phyloP scores from a whole-genome alignment of 2,888 invertebrate species.

The Lepidochrysops patricia region DNA sequence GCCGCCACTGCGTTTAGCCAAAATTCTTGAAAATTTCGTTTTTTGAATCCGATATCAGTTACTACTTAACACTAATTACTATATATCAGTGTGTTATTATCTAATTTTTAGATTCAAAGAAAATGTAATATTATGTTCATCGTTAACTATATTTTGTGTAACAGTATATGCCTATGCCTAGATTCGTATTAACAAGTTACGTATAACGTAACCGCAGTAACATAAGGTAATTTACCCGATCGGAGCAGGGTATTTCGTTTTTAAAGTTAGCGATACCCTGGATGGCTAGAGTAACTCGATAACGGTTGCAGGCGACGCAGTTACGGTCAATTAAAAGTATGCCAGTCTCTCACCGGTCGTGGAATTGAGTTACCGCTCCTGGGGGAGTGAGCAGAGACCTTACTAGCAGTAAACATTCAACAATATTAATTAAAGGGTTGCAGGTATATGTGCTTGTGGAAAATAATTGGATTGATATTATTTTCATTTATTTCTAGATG shows the following conservation, averaged over 20 bases:
- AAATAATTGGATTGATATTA: background rate
- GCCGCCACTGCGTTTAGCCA: background rate
- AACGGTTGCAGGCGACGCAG: constrained; percentile 68
- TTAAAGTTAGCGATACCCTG: constrained; percentile 42
- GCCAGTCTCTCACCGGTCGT: constrained; percentile 58
- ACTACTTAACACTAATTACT: too few relatives aligned
- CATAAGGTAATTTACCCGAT: background rate
- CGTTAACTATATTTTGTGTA: too few relatives aligned
- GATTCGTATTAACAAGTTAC: too few relatives aligned
- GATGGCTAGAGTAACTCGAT: constrained; percentile 61
- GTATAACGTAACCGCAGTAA: too few relatives aligned
- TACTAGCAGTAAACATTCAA: constrained; percentile 49
- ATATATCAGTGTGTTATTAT: too few relatives aligned
- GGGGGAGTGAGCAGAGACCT: constrained; percentile 45
- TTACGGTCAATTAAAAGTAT: constrained; percentile 73
- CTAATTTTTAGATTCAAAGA: too few relatives aligned
- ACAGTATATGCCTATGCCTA: too few relatives aligned
- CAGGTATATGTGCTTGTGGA: background rate
- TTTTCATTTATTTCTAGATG: too few relatives aligned
- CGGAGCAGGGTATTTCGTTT: constrained; percentile 25
- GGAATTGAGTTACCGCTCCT: constrained; percentile 57
- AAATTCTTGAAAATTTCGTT: background rate
- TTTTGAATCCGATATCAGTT: too few relatives aligned
- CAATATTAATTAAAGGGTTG: constrained; percentile 46
- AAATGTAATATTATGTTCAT: too few relatives aligned